phyloP scores from a whole-genome alignment of 2,113 vertebrate species.

The Oryzias celebensis region DNA sequence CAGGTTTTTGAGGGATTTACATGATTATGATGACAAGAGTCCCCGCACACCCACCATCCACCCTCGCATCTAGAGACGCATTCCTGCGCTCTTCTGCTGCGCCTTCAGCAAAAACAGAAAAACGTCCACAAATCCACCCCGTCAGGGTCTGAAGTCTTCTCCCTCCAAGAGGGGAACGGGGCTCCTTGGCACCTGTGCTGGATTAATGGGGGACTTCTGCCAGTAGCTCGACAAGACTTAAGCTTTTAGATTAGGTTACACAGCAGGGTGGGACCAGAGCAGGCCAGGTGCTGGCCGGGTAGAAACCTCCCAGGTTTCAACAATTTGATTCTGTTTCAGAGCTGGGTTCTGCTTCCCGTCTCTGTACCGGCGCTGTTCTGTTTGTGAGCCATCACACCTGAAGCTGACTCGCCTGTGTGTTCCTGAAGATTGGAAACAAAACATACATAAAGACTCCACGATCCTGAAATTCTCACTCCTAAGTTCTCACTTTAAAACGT shows the following conservation, averaged over 20 bases:
- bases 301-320: slow-evolving; percentile 79
- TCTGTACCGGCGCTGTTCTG: slow-evolving; percentile 26
- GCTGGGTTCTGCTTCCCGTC: slow-evolving; percentile 36
- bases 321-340: slow-evolving; percentile 75
- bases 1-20: slow-evolving; percentile 49
- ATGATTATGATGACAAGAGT: slow-evolving; percentile 30
- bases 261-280: slow-evolving; percentile 75
- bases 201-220: slow-evolving; percentile 86
- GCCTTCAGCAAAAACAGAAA: neutral
- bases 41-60: neutral
- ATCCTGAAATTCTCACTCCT: too few relatives aligned
- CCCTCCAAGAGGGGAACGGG: slow-evolving; percentile 41
- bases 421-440: too few relatives aligned
- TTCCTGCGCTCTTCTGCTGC: neutral
- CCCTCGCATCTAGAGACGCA: neutral
- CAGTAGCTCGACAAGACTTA: slow-evolving; percentile 85
- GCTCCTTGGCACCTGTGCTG: slow-evolving; percentile 91
- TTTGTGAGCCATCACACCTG: slow-evolving; percentile 37
- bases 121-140: neutral
- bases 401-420: neutral
- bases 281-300: slow-evolving; percentile 89
- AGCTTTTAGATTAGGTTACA: slow-evolving; percentile 92
- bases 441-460: too few relatives aligned
- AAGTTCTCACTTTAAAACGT: too few relatives aligned
- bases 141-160: neutral